phyloP scores from a whole-genome alignment of 2,888 invertebrate genomes.

The Monochamus alternatus region DNA sequence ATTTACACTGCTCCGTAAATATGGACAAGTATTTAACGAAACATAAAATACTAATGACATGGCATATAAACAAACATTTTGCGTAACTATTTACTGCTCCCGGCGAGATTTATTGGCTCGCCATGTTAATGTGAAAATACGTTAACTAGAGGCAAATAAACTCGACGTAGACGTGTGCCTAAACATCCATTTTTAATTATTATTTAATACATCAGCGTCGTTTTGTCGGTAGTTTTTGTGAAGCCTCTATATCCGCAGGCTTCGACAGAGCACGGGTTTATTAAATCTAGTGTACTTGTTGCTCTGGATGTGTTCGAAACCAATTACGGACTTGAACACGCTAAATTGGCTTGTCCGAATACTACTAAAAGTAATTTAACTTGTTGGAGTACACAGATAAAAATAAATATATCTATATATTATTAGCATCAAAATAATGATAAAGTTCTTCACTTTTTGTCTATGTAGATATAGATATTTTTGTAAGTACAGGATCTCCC shows the following conservation, averaged over 20 bases:
- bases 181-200: constrained; percentile 22
- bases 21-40: constrained; percentile 4
- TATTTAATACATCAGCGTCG: constrained; percentile 7
- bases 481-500: too few relatives aligned
- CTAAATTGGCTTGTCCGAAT: neutral
- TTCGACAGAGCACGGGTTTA: neutral
- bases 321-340: neutral
- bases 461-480: too few relatives aligned
- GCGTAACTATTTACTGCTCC: constrained; percentile 14
- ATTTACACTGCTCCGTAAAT: neutral
- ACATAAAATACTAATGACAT: constrained; percentile 17
- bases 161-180: constrained; percentile 5
- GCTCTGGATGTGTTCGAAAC: neutral
- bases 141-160: constrained; percentile 21
- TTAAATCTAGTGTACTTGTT: neutral
- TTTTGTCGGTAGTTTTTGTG: constrained; percentile 5
- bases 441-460: too few relatives aligned
- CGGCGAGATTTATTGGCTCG: constrained; percentile 25
- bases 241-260: neutral
- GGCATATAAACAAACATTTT: constrained; percentile 24
- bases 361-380: too few relatives aligned
- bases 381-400: too few relatives aligned
- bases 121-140: constrained; percentile 17
- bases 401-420: too few relatives aligned
- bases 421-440: too few relatives aligned